These are phyloP conservation scores for Mesembrinibis cayennensis DNA, from an alignment of 2,113 vertebrate genomes.

Conservation along the genomic window DNA sequence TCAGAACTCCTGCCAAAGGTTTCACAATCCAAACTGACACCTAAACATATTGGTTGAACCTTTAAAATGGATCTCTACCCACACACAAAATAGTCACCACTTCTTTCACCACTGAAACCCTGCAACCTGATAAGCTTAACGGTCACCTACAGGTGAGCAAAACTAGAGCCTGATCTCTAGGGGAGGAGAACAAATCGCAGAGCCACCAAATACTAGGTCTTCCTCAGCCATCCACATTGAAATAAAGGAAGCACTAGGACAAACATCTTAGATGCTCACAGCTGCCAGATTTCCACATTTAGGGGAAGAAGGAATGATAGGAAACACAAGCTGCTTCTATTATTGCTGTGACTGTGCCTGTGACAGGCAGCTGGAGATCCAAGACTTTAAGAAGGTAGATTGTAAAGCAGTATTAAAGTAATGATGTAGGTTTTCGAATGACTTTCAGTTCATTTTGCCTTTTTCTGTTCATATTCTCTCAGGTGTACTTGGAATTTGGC, in stretches of 20 bases:
- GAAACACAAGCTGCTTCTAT: background rate
- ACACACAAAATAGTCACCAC: background rate
- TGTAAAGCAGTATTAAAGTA: background rate
- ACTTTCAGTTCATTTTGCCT: background rate
- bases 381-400: background rate
- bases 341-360: background rate
- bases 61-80: background rate
- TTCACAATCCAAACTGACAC: background rate
- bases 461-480: background rate
- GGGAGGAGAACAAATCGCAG: background rate
- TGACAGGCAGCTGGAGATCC: background rate
- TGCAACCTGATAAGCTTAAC: background rate
- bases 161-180: rapidly evolving
- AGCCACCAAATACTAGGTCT: background rate
- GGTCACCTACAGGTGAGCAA: background rate
- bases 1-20: background rate
- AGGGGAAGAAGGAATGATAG: background rate
- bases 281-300: background rate
- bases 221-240: background rate
- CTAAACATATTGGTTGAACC: background rate
- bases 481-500: background rate
- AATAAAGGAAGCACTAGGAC: background rate
- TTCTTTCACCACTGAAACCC: background rate
- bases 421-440: background rate
- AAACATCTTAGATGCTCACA: background rate